These are phyloP conservation scores for Eupithecia subumbrata DNA, from an alignment of 2,888 invertebrate species.

Conservation along the genomic window DNA sequence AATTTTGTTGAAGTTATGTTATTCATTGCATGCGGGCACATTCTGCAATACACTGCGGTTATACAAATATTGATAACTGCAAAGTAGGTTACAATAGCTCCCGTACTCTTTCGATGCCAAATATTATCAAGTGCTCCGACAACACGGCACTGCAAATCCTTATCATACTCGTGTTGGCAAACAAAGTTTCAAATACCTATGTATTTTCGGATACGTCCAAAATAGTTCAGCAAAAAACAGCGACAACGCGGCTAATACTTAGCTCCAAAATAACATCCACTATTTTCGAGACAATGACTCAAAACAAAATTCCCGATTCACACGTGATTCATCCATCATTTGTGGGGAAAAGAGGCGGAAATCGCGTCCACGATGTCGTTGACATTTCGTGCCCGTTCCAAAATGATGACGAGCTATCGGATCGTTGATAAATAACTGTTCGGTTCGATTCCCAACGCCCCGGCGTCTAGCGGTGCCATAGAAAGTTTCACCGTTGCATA, in stretches of 20 bases:
- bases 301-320: slow-evolving; percentile 69
- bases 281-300: slow-evolving; percentile 57
- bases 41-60: slow-evolving; percentile 68
- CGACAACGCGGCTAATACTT: slow-evolving; percentile 62
- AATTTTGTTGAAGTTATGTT: slow-evolving; percentile 21
- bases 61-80: slow-evolving; percentile 77
- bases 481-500: slow-evolving; percentile 49
- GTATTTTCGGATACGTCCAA: slow-evolving; percentile 62
- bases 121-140: slow-evolving; percentile 78
- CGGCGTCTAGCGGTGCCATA: slow-evolving; percentile 47
- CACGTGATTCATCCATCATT: slow-evolving; percentile 72
- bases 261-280: slow-evolving; percentile 60
- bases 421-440: slow-evolving; percentile 55
- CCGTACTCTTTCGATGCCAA: slow-evolving; percentile 73
- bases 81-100: slow-evolving; percentile 75
- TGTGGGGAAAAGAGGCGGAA: slow-evolving; percentile 67
- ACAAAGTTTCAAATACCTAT: slow-evolving; percentile 64
- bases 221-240: slow-evolving; percentile 50
- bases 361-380: slow-evolving; percentile 71
- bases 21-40: slow-evolving; percentile 46
- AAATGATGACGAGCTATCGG: slow-evolving; percentile 50
- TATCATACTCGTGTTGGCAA: slow-evolving; percentile 73
- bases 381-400: slow-evolving; percentile 70
- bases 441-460: slow-evolving; percentile 39
- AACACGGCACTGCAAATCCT: slow-evolving; percentile 70